A percentile compares a stretch with the other conserved stretches of the same genome.
Conservation (phyloP, 2,113 vertebrate species). For the Pardalotus punctatus region DNA sequence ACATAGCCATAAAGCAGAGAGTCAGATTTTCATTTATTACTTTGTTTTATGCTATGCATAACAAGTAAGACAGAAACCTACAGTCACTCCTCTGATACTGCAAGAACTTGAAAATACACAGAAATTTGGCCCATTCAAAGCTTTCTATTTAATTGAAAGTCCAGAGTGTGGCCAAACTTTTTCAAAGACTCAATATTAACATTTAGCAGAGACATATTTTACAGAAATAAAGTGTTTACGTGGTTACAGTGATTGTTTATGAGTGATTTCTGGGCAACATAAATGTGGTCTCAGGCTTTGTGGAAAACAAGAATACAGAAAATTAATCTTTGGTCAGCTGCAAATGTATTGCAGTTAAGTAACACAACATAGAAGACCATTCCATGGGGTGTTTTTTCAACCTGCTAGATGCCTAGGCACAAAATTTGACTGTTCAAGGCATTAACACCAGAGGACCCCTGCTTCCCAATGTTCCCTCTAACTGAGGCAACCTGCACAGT, state of each 20-base stretch:
- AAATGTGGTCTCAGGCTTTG: not conserved
- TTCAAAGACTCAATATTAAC: slow-evolving; percentile 31
- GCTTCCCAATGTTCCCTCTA: not conserved
- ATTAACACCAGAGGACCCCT: not conserved
- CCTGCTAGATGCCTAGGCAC: not conserved
- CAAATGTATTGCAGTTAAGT: not conserved
- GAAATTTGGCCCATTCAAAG: not conserved
- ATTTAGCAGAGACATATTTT: slow-evolving; percentile 47
- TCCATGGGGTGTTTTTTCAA: not conserved
- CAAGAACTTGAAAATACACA: slow-evolving; percentile 1
- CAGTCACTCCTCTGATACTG: slow-evolving; percentile 26
- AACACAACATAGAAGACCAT: not conserved
- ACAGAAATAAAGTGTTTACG: slow-evolving; percentile 15
- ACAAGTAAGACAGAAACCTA: not conserved
- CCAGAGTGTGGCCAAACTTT: not conserved
- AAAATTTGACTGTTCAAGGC: not conserved
- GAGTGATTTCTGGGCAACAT: not conserved
- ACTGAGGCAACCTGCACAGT: not conserved
- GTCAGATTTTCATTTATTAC: slow-evolving; percentile 21
- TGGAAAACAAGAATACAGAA: not conserved
- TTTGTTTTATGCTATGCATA: not conserved
- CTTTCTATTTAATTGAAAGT: slow-evolving; percentile 24
- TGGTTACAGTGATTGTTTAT: not conserved
- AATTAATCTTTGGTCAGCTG: not conserved
- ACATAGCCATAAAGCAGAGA: not conserved